Percentiles rank a stretch among this genome's conserved stretches.
phyloP scores from a whole-genome alignment of 2,113 vertebrate genomes.

The Marmota monax region DNA sequence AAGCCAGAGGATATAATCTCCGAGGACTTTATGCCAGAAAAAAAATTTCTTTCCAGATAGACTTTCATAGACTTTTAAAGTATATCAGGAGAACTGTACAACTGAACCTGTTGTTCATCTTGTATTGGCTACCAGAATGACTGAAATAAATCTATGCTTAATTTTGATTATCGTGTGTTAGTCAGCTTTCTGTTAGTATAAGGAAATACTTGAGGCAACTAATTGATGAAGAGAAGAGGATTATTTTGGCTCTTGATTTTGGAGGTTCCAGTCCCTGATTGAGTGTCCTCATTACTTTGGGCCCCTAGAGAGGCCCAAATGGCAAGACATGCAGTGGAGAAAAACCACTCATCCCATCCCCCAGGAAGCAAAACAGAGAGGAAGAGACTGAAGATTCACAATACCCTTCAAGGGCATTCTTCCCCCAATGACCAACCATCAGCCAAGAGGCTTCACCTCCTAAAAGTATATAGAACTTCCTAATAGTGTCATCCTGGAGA shows the following conservation, averaged over 20 bases:
- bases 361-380: not conserved
- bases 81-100: not conserved
- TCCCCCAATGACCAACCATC: not conserved
- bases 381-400: not conserved
- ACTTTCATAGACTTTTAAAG: slow-evolving; percentile 6
- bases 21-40: not conserved
- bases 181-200: not conserved
- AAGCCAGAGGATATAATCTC: not conserved
- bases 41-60: slow-evolving; percentile 1
- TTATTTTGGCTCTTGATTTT: not conserved
- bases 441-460: not conserved
- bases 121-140: not conserved
- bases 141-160: slow-evolving; percentile 3
- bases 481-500: no score
- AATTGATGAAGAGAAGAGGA: not conserved
- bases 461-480: not conserved
- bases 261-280: not conserved
- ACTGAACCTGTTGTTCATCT: slow-evolving; percentile 14
- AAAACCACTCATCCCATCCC: not conserved
- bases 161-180: not conserved
- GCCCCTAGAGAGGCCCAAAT: not conserved
- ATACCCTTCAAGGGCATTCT: not conserved
- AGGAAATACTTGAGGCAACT: not conserved
- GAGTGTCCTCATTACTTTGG: not conserved
- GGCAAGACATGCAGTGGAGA: not conserved